Base-by-base conservation (phyloP, 1,140 invertebrate genomes). In the Ephestia elutella region DNA sequence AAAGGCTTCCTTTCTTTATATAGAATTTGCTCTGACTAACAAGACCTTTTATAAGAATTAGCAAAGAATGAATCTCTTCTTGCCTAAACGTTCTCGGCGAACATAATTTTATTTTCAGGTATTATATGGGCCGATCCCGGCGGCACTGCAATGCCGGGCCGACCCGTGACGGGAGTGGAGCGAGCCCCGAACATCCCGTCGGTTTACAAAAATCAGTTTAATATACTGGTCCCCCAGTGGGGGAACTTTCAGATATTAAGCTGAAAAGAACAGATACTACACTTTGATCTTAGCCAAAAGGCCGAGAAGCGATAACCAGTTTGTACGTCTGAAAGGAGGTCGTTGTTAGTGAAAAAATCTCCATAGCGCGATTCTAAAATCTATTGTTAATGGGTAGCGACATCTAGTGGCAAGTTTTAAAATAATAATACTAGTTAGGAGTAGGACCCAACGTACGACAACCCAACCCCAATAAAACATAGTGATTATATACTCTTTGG, bases 161-260 rank as follows among this genome's bases (percentile, higher is more conserved):
- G 49, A 50, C 49, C 49, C 49, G 49, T 50, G 18, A 50, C 49
- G 49, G 49, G 18, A 50, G 49, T 50, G 49, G 49, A 50, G 49
- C 49, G 49, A 50, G 49, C 49, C 49, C 49, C 49, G 49, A 50
- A 50, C 49, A 50, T 58, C 57, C 57, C 57, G 57, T 58, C 57
- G 38, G 17, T 25, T 30, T 21, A 58, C 57, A 58, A 58, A 58
- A 58, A 58, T 58, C 57, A 58, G 57, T 58, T 58, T 58, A 58
- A 58, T 58, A 58, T 58, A 58, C 57, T 58, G 57, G 57, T 58
- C 57, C 57, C 57, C 32, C 57, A n/a, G 30, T 58, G 57, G 32
- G 57, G 49, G 49, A 50, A 50, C 49, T 50, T 50, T 19, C 49
- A 50, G 49, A 50, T 50, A 50, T 50, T 50, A 50, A 50, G 49